Percentiles rank a stretch among this genome's conserved stretches.
Conservation (phyloP, 1,140 invertebrate genomes). For the Drosophila ficusphila region DNA sequence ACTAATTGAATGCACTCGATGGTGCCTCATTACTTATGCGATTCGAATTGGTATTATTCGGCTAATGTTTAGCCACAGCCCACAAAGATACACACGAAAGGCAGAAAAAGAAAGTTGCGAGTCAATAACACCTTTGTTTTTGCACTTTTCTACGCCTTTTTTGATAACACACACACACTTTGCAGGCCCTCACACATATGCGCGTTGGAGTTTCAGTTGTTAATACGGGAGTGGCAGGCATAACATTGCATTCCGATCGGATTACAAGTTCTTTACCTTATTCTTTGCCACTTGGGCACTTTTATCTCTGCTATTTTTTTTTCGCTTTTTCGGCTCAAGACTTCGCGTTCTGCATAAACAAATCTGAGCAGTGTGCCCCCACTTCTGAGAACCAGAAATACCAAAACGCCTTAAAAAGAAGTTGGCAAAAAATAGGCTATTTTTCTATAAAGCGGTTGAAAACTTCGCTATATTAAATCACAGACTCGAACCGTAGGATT, state of each 20-base stretch:
- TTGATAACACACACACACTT: conserved; percentile 57
- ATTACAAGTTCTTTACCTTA: conserved; percentile 13
- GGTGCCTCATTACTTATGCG: conserved; percentile 38
- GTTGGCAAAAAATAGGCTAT: no score
- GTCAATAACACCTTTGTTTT: conserved; percentile 73
- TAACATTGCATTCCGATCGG: not conserved
- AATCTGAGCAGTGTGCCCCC: conserved; percentile 28
- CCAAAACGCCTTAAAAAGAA: no score
- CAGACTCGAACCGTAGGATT: not conserved
- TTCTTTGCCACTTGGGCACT: conserved; percentile 44
- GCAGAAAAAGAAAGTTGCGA: conserved; percentile 67
- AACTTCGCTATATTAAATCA: no score
- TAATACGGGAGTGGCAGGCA: conserved; percentile 9
- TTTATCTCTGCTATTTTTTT: conserved; percentile 12
- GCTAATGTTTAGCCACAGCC: conserved; percentile 24
- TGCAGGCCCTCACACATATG: conserved; percentile 15
- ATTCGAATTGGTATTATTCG: conserved; percentile 39
- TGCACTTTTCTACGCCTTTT: conserved; percentile 71
- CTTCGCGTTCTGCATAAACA: conserved; percentile 47
- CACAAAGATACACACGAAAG: conserved; percentile 22
- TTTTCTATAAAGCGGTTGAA: no score
- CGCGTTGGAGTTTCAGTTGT: conserved; percentile 1
- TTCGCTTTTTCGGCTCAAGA: conserved; percentile 6
- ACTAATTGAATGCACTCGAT: conserved; percentile 35
- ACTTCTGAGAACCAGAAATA: not conserved